These are phyloP conservation scores for Vipera latastei DNA, from an alignment of 2,797 vertebrate species.

Conservation along the genomic window DNA sequence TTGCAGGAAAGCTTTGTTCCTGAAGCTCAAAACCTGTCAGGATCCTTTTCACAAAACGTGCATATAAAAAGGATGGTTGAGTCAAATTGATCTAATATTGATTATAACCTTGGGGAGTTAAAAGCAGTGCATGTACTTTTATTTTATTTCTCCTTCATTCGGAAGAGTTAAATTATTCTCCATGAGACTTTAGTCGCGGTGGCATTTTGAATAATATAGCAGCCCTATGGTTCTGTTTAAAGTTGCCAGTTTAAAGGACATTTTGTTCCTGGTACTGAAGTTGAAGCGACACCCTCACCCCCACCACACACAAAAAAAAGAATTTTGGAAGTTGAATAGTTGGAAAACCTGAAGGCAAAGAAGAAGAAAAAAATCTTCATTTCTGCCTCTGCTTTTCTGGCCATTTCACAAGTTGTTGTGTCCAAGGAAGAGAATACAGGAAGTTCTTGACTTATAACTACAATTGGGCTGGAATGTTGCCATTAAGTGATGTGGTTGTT, in stretches of 20 bases:
- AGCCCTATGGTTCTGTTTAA: background rate
- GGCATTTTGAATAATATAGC: background rate
- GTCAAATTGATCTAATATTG: background rate
- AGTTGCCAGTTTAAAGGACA: fast-evolving
- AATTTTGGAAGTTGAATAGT: fast-evolving
- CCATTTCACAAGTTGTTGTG: background rate
- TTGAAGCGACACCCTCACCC: background rate
- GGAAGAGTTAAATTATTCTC: background rate
- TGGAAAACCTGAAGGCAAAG: background rate
- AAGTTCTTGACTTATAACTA: background rate
- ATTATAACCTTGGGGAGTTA: fast-evolving
- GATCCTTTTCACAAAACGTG: background rate
- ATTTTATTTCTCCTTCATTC: background rate
- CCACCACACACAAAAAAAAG: background rate
- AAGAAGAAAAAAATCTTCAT: background rate
- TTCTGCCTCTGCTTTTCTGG: background rate
- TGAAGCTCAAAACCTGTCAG: fast-evolving
- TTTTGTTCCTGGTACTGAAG: slow-evolving; percentile 20
- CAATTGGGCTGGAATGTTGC: background rate
- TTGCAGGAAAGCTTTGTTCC: fast-evolving
- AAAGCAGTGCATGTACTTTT: background rate
- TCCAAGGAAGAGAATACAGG: background rate
- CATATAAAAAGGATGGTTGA: background rate
- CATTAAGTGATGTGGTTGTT: background rate
- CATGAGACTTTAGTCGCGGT: background rate